A percentile compares a stretch with the other conserved stretches of the same genome.
phyloP scores from a whole-genome alignment of 2,797 vertebrate genomes.

The Phalloptychus januarius region DNA sequence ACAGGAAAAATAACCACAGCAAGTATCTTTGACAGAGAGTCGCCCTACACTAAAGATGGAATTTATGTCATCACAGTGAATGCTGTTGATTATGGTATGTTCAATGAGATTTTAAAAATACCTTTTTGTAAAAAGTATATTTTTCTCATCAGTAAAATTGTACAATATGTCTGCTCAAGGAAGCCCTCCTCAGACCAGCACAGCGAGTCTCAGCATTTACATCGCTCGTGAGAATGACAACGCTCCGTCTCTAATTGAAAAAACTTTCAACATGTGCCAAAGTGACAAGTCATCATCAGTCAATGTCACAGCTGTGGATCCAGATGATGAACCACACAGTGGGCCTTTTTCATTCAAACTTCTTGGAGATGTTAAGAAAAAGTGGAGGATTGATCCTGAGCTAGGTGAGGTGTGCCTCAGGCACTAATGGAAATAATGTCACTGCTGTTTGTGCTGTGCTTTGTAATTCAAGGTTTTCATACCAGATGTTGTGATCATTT shows the following conservation, averaged over 20 bases:
- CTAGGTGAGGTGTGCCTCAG: slow-evolving; percentile 52
- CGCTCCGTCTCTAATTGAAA: slow-evolving; percentile 30
- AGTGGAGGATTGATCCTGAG: slow-evolving; percentile 67
- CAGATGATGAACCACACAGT: slow-evolving; percentile 55
- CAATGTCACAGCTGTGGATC: slow-evolving; percentile 59
- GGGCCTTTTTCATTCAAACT: slow-evolving; percentile 76
- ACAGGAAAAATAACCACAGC: slow-evolving; percentile 68
- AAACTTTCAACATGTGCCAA: slow-evolving; percentile 61
- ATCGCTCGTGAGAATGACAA: slow-evolving; percentile 72
- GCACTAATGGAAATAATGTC: neutral
- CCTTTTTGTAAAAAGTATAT: neutral
- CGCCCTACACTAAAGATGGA: slow-evolving; percentile 51
- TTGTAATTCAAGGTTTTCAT: neutral
- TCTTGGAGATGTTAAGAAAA: slow-evolving; percentile 58
- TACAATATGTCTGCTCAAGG: slow-evolving; percentile 54
- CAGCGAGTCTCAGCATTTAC: slow-evolving; percentile 59
- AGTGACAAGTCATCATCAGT: slow-evolving; percentile 22
- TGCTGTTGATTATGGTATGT: slow-evolving; percentile 72
- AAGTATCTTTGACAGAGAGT: slow-evolving; percentile 68
- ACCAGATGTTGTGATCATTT: neutral
- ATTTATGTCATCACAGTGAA: slow-evolving; percentile 59
- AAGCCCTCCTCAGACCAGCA: slow-evolving; percentile 64
- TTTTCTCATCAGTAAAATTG: slow-evolving; percentile 5
- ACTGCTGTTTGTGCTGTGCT: neutral
- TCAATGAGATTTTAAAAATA: neutral